Evolutionary conservation across 2,888 invertebrate species (phyloP).

Genomic region (Chymomyza procnemis): DNA sequence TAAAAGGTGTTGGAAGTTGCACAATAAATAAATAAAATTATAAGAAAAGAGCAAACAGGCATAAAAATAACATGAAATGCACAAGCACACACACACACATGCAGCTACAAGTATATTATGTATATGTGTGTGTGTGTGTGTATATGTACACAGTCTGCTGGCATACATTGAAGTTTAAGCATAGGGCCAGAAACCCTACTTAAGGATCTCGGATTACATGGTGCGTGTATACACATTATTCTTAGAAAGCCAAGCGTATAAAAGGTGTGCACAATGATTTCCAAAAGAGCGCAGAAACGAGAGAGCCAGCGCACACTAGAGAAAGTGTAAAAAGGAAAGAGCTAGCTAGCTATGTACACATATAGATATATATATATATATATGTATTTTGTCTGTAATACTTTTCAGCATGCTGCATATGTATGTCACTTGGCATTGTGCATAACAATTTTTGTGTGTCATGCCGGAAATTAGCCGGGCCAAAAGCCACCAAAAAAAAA

Average conservation of each 20-base stretch:
- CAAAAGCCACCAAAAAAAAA: constrained; percentile 8
- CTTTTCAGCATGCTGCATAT: constrained; percentile 7
- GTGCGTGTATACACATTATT: constrained; percentile 74
- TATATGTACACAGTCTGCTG: constrained; percentile 29
- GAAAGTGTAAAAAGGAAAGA: not conserved
- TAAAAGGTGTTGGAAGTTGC: constrained; percentile 77
- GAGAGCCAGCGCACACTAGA: not conserved
- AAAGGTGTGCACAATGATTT: constrained; percentile 73
- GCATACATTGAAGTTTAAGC: constrained; percentile 72
- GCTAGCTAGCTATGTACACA: too few species aligned
- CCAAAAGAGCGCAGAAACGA: constrained; percentile 20
- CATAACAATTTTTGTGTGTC: constrained; percentile 8
- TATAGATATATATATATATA: too few species aligned
- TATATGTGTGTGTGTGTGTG: not conserved
- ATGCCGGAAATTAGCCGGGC: constrained; percentile 37
- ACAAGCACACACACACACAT: constrained; percentile 28
- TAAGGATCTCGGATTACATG: constrained; percentile 70
- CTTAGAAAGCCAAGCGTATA: constrained; percentile 74
- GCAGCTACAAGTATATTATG: constrained; percentile 2
- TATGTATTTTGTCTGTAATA: not conserved
- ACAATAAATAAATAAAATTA: constrained; percentile 77
- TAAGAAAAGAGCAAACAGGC: constrained; percentile 54
- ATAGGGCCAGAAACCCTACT: constrained; percentile 72
- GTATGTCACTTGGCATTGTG: constrained; percentile 21
- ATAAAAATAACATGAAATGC: constrained; percentile 34